phyloP scores from a whole-genome alignment of 2,113 vertebrate species.

The Gasterosteus nipponicus region DNA sequence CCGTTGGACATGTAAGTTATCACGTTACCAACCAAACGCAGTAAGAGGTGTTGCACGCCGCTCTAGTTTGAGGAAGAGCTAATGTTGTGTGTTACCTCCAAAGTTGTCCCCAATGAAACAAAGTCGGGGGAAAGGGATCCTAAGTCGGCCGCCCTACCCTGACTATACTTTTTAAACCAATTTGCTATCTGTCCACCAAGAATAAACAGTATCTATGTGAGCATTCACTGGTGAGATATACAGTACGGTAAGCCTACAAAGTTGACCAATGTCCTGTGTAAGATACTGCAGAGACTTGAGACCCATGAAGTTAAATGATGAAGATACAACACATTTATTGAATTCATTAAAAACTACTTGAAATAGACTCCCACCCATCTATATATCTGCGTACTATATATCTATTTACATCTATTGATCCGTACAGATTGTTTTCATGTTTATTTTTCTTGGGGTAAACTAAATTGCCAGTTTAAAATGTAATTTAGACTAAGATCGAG shows the following conservation, averaged over 20 bases:
- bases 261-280: not conserved
- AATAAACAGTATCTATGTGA: not conserved
- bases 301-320: not conserved
- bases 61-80: not conserved
- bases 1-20: not conserved
- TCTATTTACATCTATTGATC: not conserved
- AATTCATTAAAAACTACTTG: not conserved
- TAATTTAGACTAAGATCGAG: not conserved
- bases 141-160: not conserved
- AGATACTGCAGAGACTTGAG: not conserved
- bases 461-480: not conserved
- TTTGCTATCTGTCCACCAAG: not conserved
- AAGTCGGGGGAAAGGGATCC: not conserved
- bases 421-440: not conserved
- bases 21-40: not conserved
- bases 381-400: not conserved
- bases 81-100: constrained; percentile 52
- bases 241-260: not conserved
- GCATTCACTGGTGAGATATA: not conserved
- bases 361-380: not conserved
- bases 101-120: constrained; percentile 51
- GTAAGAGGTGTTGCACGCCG: no score
- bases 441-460: not conserved
- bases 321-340: not conserved
- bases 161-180: not conserved